Evolutionary conservation across 53 echinoderm and acorn worm genomes (phyloP).

Genomic region (Mesocentrotus franciscanus): DNA sequence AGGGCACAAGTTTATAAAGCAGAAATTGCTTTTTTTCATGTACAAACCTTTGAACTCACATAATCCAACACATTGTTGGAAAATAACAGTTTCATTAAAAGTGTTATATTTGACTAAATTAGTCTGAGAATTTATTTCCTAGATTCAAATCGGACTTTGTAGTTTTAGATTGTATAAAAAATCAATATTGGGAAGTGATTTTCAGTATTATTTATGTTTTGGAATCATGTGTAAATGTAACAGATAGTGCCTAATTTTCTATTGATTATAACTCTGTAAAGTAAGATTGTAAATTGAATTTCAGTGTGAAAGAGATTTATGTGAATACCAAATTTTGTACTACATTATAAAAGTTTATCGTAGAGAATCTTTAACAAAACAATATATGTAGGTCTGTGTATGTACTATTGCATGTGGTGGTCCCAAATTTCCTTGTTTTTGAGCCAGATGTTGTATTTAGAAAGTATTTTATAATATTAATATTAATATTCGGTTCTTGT

Average conservation of each 20-base stretch:
- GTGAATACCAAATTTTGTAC: conserved; percentile 43
- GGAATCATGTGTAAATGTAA: conserved; percentile 46
- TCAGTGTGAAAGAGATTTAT: neutral
- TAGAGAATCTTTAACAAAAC: conserved; percentile 38
- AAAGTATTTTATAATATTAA: neutral
- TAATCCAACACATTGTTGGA: neutral
- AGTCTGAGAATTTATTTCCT: neutral
- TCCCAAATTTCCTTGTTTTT: neutral
- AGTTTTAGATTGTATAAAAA: conserved; percentile 32
- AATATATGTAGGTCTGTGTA: neutral
- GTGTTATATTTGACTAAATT: neutral
- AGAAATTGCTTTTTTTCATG: conserved; percentile 1
- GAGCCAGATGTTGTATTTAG: neutral
- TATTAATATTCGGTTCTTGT: no score
- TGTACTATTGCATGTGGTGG: neutral
- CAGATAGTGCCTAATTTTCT: conserved; percentile 63
- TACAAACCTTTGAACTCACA: neutral
- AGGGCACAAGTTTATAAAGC: neutral
- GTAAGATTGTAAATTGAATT: conserved; percentile 15
- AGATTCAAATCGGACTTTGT: neutral
- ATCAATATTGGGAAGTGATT: conserved; percentile 1
- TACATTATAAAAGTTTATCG: conserved; percentile 28
- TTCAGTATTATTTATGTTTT: conserved; percentile 59
- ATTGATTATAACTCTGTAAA: conserved; percentile 19
- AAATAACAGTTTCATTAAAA: neutral